Percentiles rank a stretch among this genome's conserved stretches.
Evolutionary conservation across 2,797 vertebrate genomes (phyloP).

Genomic region (Hozukius guyotensis): DNA sequence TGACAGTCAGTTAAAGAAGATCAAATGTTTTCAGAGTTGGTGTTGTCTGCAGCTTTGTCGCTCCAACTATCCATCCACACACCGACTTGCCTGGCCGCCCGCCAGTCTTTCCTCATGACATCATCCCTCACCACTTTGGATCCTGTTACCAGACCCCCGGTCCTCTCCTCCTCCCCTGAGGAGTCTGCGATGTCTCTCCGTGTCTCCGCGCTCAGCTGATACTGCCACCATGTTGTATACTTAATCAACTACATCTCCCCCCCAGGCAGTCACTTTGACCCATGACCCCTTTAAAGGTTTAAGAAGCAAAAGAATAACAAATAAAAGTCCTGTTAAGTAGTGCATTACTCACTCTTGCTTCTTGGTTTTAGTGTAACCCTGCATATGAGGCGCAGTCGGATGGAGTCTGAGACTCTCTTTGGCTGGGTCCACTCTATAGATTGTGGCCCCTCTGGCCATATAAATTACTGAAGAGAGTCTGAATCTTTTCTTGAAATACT

Average conservation of each 20-base stretch:
- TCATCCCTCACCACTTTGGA: slow-evolving; percentile 58
- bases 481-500: neutral
- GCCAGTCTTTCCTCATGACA: slow-evolving; percentile 62
- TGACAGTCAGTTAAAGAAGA: neutral
- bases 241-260: slow-evolving; percentile 59
- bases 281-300: slow-evolving; percentile 65
- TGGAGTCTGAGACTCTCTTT: slow-evolving; percentile 4
- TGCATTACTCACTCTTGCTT: slow-evolving; percentile 32
- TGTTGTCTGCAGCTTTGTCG: slow-evolving; percentile 23
- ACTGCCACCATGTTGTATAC: slow-evolving; percentile 37
- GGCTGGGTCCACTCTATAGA: slow-evolving; percentile 10
- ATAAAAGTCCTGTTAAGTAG: slow-evolving; percentile 51
- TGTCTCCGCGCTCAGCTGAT: slow-evolving; percentile 49
- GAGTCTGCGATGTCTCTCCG: slow-evolving; percentile 33
- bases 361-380: slow-evolving; percentile 19
- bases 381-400: slow-evolving; percentile 23
- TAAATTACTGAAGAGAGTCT: slow-evolving; percentile 6
- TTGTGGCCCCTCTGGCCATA: neutral
- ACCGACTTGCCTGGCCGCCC: slow-evolving; percentile 2
- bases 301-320: slow-evolving; percentile 72
- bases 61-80: slow-evolving; percentile 40
- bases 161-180: slow-evolving; percentile 25
- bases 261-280: slow-evolving; percentile 54
- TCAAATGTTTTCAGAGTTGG: slow-evolving; percentile 2
- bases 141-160: slow-evolving; percentile 41